Conservation (phyloP, 2,888 invertebrate species). For the Portevinia maculata region DNA sequence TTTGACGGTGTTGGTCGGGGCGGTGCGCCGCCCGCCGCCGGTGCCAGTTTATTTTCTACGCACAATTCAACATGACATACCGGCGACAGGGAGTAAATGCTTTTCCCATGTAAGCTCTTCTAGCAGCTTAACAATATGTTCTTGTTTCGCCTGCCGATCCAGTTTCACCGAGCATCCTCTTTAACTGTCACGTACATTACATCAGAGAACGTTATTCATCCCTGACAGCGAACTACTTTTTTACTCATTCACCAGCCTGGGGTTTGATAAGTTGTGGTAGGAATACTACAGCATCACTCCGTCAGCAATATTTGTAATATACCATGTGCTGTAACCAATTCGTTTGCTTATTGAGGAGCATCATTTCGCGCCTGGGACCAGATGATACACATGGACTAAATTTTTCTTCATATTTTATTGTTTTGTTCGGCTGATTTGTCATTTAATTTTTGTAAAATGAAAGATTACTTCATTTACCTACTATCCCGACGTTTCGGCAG, state of each 20-base stretch:
- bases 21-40: neutral
- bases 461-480: too few relatives aligned
- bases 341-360: too few relatives aligned
- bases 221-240: constrained; percentile 5
- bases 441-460: too few relatives aligned
- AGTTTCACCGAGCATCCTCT: neutral
- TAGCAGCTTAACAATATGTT: constrained; percentile 25
- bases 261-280: constrained; percentile 18
- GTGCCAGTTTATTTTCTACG: constrained; percentile 12
- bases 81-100: constrained; percentile 36
- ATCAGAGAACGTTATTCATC: neutral
- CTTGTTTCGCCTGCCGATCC: constrained; percentile 9
- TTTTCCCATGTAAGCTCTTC: constrained; percentile 34
- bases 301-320: too few relatives aligned
- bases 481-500: too few relatives aligned
- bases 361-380: too few relatives aligned
- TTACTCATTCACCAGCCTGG: neutral
- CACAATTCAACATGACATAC: constrained; percentile 43
- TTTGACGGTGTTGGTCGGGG: constrained; percentile 2
- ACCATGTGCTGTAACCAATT: too few relatives aligned
- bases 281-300: too few relatives aligned
- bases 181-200: neutral
- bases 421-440: too few relatives aligned
- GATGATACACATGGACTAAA: too few relatives aligned
- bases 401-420: too few relatives aligned